A percentile compares a stretch with the other conserved stretches of the same genome.
Conservation (phyloP, 2,888 invertebrate genomes). For the Dynastes tityus region DNA sequence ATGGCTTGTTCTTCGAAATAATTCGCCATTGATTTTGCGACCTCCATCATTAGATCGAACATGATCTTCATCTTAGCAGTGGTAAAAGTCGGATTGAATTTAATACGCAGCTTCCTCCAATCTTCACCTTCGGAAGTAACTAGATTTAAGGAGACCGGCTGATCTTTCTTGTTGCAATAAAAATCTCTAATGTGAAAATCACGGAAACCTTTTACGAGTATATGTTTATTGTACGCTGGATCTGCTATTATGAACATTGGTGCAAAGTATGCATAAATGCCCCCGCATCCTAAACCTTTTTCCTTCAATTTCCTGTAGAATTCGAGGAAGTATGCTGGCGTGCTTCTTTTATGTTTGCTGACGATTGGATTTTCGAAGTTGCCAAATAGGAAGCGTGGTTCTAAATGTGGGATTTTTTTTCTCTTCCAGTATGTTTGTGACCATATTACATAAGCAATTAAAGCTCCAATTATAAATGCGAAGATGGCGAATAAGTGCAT, state of each 20-base stretch:
- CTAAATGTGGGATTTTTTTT: constrained; percentile 27
- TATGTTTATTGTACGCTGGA: constrained; percentile 36
- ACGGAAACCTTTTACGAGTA: constrained; percentile 42
- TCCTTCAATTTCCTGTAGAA: constrained; percentile 28
- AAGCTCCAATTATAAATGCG: not conserved
- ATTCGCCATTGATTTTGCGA: constrained; percentile 26
- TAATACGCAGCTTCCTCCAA: constrained; percentile 41
- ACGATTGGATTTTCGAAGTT: constrained; percentile 32
- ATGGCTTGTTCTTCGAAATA: constrained; percentile 53
- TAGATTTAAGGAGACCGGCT: constrained; percentile 42
- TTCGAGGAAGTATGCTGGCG: constrained; percentile 4
- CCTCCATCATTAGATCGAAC: constrained; percentile 66
- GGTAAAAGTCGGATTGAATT: constrained; percentile 66
- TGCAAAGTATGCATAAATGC: constrained; percentile 27
- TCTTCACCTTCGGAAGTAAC: constrained; percentile 29
- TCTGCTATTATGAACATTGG: constrained; percentile 45
- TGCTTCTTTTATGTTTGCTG: not conserved
- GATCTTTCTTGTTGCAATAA: constrained; percentile 42
- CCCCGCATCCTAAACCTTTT: constrained; percentile 45
- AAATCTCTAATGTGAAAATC: constrained; percentile 41
- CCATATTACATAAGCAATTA: constrained; percentile 50
- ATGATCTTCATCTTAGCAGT: constrained; percentile 77
- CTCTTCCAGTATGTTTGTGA: constrained; percentile 42
- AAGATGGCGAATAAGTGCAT: not conserved
- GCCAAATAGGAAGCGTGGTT: constrained; percentile 44